Conservation (phyloP, 2,113 vertebrate species). For the Orthonyx spaldingii region DNA sequence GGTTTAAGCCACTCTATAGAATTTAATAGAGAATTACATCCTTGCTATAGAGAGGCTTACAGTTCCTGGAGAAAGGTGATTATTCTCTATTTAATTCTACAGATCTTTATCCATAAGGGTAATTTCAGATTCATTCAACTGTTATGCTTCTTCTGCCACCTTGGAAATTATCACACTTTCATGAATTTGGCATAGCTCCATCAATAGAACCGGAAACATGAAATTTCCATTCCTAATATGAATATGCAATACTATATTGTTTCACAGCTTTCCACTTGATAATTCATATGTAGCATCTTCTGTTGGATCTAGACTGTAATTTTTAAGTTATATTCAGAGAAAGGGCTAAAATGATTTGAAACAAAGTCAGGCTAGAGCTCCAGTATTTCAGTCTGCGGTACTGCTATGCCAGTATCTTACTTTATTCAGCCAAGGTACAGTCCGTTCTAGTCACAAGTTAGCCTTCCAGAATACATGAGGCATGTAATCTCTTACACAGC, state of each 20-base stretch:
- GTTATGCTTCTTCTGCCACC: neutral
- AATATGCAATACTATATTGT: neutral
- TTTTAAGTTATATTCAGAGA: neutral
- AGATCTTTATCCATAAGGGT: neutral
- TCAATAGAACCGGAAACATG: neutral
- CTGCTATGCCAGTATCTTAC: neutral
- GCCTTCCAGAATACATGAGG: neutral
- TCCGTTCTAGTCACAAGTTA: neutral
- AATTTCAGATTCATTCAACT: conserved; percentile 30
- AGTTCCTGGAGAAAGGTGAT: neutral
- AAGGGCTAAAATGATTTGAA: neutral
- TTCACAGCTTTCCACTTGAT: neutral
- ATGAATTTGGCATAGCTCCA: neutral
- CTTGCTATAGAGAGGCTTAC: neutral
- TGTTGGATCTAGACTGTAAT: neutral
- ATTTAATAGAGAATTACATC: conserved; percentile 19
- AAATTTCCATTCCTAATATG: neutral
- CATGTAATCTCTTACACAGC: neutral
- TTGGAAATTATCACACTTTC: neutral
- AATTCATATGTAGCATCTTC: neutral
- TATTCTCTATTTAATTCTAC: conserved; percentile 22
- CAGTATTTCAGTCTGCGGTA: neutral
- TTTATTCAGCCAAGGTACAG: neutral
- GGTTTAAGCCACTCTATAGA: neutral
- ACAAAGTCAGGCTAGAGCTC: neutral